phyloP scores from a whole-genome alignment of 2,797 vertebrate genomes.

The Lophotriccus pileatus region DNA sequence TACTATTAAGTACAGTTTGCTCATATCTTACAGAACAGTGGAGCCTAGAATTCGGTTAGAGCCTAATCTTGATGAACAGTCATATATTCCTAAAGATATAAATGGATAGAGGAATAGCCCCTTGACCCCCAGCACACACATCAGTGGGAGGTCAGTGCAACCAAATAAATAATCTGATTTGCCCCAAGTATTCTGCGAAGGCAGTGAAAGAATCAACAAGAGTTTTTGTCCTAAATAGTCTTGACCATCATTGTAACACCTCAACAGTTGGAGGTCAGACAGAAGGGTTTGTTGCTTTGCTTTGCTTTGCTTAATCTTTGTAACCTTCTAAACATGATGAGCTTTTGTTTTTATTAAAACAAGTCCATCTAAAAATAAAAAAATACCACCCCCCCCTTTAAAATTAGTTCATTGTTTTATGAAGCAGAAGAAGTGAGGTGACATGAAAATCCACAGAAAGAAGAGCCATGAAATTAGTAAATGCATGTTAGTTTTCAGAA shows the following conservation, averaged over 20 bases:
- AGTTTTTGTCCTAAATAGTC: not conserved
- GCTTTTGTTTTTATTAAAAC: not conserved
- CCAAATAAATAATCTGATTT: not conserved
- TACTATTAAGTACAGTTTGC: not conserved
- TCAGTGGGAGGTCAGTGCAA: not conserved
- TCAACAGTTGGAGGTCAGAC: not conserved
- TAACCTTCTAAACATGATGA: not conserved
- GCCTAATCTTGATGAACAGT: accelerated
- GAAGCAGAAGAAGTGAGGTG: not conserved
- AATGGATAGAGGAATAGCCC: not conserved
- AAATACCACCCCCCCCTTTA: not conserved
- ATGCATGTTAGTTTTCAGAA: not conserved
- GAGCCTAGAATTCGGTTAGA: not conserved
- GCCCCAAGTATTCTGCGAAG: not conserved
- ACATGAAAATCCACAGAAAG: not conserved
- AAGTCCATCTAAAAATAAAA: not conserved
- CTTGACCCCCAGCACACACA: not conserved
- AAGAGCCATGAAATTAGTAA: not conserved
- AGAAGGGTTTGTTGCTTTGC: not conserved
- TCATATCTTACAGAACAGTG: not conserved
- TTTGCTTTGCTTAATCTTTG: not conserved
- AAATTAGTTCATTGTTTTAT: not conserved
- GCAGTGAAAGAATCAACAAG: not conserved
- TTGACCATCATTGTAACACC: not conserved
- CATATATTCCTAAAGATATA: not conserved